Evolutionary conservation across 1,140 invertebrate genomes (phyloP).

Genomic region (Neuroterus valhalla): DNA sequence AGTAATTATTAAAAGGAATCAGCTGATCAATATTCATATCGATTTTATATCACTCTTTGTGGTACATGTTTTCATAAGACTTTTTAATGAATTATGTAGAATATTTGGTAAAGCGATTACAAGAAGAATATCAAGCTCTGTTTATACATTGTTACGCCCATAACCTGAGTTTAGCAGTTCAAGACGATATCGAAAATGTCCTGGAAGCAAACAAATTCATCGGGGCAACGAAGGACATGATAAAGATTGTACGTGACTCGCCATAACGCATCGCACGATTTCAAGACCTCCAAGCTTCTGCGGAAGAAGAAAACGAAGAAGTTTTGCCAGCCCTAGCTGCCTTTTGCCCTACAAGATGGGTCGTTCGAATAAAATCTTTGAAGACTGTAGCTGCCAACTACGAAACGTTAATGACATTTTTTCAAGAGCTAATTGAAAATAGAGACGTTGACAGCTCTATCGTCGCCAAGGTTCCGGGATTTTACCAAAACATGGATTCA

Average conservation of each 20-base stretch:
- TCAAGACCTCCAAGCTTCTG: constrained; percentile 10
- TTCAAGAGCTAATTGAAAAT: constrained; percentile 12
- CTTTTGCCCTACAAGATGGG: constrained; percentile 24
- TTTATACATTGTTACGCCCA: too few species aligned
- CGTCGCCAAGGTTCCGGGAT: too few species aligned
- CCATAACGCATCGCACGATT: constrained; percentile 31
- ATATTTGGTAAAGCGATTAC: too few species aligned
- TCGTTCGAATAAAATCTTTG: constrained; percentile 36
- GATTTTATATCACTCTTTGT: too few species aligned
- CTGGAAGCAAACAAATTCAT: too few species aligned
- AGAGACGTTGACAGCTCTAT: constrained; percentile 24
- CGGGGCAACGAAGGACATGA: constrained; percentile 34
- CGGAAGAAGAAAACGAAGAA: background rate
- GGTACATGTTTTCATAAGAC: too few species aligned
- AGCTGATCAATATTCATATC: too few species aligned
- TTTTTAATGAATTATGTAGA: too few species aligned
- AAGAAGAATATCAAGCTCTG: too few species aligned
- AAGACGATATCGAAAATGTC: constrained; percentile 45
- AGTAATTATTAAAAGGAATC: too few species aligned
- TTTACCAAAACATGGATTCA: constrained; percentile 33
- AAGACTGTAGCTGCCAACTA: constrained; percentile 32
- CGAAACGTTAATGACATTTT: constrained; percentile 13
- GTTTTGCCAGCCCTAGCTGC: background rate
- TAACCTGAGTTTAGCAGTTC: constrained; percentile 50
- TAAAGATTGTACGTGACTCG: constrained; percentile 44